A percentile compares a stretch with the other conserved stretches of the same genome.
phyloP scores from a whole-genome alignment of 1,140 invertebrate genomes.

The Zaprionus vittiger region DNA sequence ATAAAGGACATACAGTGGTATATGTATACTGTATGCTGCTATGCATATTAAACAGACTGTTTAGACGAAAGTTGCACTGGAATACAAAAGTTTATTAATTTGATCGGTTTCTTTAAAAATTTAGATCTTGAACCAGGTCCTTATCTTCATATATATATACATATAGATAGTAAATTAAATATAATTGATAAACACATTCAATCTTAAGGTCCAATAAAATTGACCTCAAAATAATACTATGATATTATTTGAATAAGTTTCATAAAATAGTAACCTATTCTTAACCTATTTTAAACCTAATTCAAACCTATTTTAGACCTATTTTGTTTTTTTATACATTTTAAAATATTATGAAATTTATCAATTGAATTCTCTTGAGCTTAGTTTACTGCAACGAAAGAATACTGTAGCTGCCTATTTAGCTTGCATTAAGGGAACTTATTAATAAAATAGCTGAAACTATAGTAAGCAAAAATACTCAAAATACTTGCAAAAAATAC shows the following conservation, averaged over 20 bases:
- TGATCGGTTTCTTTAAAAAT: background rate
- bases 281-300: background rate
- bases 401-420: background rate
- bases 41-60: background rate
- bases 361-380: background rate
- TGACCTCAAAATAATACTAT: too few species aligned
- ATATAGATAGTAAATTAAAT: too few species aligned
- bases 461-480: background rate
- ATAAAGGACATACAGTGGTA: conserved; percentile 15
- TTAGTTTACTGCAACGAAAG: background rate
- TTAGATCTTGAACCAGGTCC: background rate
- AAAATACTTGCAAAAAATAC: background rate
- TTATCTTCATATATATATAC: too few species aligned
- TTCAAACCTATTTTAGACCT: background rate
- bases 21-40: background rate
- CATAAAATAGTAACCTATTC: too few species aligned
- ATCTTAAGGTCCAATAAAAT: too few species aligned
- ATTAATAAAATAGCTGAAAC: background rate
- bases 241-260: too few species aligned
- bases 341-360: background rate
- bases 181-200: too few species aligned
- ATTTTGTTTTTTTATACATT: background rate
- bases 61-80: background rate
- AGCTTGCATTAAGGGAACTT: background rate
- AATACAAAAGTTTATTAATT: background rate